A percentile compares a stretch with the other conserved stretches of the same genome.
phyloP scores from a whole-genome alignment of 2,797 vertebrate genomes.

The Macrochelys suwanniensis region DNA sequence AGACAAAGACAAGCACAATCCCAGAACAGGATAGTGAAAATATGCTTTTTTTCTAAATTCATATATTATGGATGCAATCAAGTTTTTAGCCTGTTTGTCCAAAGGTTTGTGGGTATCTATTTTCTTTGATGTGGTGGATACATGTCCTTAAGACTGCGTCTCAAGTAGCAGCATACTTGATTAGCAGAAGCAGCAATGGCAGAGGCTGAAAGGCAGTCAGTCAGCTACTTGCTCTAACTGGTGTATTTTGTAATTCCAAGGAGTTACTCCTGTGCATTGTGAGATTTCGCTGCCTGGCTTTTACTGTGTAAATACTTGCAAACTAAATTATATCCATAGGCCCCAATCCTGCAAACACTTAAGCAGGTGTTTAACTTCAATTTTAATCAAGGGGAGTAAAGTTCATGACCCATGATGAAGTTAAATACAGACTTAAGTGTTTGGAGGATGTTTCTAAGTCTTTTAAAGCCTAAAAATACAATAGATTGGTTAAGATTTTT shows the following conservation, averaged over 20 bases:
- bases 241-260: background rate
- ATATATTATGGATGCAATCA: background rate
- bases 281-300: background rate
- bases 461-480: background rate
- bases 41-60: background rate
- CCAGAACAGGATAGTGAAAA: background rate
- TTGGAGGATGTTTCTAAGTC: background rate
- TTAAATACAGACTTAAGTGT: background rate
- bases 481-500: background rate
- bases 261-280: background rate
- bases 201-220: background rate
- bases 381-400: background rate
- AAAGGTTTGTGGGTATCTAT: background rate
- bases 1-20: background rate
- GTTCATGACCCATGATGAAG: too few species aligned
- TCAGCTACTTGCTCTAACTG: background rate
- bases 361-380: background rate
- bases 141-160: background rate
- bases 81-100: background rate
- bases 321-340: background rate
- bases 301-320: background rate
- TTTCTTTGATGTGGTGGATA: background rate
- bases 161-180: background rate
- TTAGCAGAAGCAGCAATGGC: background rate
- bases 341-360: background rate